These are phyloP conservation scores for Alaudala cheleensis DNA, from an alignment of 2,113 vertebrate species.

Conservation along the genomic window DNA sequence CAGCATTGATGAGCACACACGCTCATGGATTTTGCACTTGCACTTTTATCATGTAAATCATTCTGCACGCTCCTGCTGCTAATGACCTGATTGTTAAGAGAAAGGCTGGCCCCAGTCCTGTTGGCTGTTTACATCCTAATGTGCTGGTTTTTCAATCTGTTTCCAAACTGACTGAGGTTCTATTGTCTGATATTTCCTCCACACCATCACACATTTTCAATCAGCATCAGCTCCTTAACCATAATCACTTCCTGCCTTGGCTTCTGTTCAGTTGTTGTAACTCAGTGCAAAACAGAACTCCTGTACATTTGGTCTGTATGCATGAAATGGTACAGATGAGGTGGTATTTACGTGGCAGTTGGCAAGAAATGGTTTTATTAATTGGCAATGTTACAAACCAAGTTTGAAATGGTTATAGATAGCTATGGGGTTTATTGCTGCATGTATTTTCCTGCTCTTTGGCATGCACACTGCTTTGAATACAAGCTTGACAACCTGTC, in stretches of 20 bases:
- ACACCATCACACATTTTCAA: conserved; percentile 7
- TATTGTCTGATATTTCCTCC: conserved; percentile 33
- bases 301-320: accelerated
- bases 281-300: background rate
- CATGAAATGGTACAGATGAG: background rate
- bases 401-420: background rate
- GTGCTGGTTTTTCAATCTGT: background rate
- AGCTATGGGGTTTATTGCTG: background rate
- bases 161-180: background rate
- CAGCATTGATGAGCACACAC: accelerated
- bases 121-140: conserved; percentile 23
- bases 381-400: background rate
- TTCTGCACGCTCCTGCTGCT: background rate
- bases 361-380: background rate
- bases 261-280: background rate
- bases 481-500: background rate
- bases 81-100: background rate
- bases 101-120: background rate
- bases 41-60: background rate
- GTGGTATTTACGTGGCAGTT: background rate
- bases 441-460: background rate
- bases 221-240: background rate
- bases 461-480: background rate
- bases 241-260: conserved; percentile 46
- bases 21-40: background rate